phyloP scores from a whole-genome alignment of 2,888 invertebrate species.

The Acholoe squamosa region DNA sequence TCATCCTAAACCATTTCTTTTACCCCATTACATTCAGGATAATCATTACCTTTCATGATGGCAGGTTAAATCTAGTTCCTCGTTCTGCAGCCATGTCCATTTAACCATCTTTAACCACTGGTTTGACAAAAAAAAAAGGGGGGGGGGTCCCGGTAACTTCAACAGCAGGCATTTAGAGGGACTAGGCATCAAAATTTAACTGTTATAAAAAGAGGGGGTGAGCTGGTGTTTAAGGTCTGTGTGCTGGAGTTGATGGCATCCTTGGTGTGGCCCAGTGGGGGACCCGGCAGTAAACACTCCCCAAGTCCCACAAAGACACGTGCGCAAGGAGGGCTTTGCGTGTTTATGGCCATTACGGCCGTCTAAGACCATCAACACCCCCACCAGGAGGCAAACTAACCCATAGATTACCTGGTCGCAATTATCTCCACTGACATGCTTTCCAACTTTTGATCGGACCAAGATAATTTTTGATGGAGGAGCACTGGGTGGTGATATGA shows the following conservation, averaged over 20 bases:
- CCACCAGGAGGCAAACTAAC: constrained; percentile 45
- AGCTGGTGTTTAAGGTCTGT: constrained; percentile 14
- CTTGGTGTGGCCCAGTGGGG: constrained; percentile 47
- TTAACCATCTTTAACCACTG: constrained; percentile 22
- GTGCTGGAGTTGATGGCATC: constrained; percentile 13
- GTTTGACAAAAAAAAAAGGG: constrained; percentile 12
- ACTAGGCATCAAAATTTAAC: constrained; percentile 34
- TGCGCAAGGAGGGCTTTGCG: constrained; percentile 48
- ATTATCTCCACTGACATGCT: constrained; percentile 60
- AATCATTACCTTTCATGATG: not conserved
- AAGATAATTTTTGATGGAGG: constrained; percentile 61
- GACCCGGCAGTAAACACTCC: constrained; percentile 14
- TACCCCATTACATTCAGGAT: not conserved
- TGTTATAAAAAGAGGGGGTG: constrained; percentile 28
- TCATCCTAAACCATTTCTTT: constrained; percentile 18
- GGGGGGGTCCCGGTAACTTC: not conserved
- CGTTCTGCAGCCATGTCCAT: not conserved
- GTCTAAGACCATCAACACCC: constrained; percentile 58
- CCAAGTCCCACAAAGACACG: constrained; percentile 47
- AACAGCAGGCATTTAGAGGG: constrained; percentile 1
- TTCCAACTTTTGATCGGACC: constrained; percentile 58
- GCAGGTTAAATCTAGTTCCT: constrained; percentile 14
- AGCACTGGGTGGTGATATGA: constrained; percentile 43
- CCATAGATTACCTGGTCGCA: constrained; percentile 50
- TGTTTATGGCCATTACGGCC: constrained; percentile 40